Conservation (phyloP, 2,888 invertebrate species). For the Phytoseiulus persimilis region DNA sequence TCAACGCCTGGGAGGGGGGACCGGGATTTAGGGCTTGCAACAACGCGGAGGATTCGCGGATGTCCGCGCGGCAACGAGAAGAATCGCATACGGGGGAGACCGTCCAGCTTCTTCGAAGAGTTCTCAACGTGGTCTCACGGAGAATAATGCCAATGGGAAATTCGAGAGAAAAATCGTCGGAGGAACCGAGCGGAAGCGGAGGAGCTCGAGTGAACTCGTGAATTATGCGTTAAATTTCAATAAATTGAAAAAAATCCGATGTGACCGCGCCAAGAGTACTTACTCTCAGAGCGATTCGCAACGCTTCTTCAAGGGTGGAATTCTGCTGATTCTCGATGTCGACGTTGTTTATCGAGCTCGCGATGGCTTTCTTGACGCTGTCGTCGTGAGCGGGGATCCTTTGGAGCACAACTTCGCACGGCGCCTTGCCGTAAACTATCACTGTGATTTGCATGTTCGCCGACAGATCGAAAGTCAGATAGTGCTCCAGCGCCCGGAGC, state of each 20-base stretch:
- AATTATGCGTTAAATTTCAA: no score
- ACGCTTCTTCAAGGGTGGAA: slow-evolving; percentile 16
- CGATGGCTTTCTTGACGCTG: slow-evolving; percentile 13
- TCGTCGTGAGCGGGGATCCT: not conserved
- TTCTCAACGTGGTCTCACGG: no score
- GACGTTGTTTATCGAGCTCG: not conserved
- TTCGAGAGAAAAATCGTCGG: no score
- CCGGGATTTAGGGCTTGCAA: not conserved
- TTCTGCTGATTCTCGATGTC: not conserved
- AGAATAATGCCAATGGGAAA: no score
- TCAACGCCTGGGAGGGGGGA: not conserved
- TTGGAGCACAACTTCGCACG: slow-evolving; percentile 14
- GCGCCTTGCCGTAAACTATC: slow-evolving; percentile 8
- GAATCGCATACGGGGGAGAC: no score
- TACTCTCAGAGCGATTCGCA: not conserved
- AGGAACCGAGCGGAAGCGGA: no score
- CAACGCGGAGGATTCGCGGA: no score
- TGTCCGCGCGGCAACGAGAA: no score
- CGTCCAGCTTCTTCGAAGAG: no score
- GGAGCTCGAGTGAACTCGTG: no score
- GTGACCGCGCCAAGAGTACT: no score
- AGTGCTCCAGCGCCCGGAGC: slow-evolving; percentile 20
- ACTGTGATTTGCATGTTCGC: not conserved
- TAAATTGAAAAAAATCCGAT: not conserved
- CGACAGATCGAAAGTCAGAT: not conserved